phyloP scores from a whole-genome alignment of 2,113 vertebrate species.

The Pseudopipra pipra region DNA sequence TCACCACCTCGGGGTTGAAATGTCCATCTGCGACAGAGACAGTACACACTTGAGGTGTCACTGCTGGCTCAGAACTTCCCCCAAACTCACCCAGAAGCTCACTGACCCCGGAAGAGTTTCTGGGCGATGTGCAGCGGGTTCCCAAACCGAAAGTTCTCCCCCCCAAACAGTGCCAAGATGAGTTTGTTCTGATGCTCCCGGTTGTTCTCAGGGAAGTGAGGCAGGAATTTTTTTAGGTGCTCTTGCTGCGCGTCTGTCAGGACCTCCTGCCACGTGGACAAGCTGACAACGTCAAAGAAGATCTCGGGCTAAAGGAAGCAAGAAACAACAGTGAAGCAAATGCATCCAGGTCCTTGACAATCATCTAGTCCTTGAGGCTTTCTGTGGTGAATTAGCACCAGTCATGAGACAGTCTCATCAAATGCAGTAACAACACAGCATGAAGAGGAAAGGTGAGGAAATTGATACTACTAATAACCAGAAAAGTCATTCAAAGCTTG shows the following conservation, averaged over 20 bases:
- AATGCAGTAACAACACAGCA: accelerated
- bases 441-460: background rate
- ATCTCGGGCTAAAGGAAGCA: slow-evolving; percentile 84
- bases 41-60: background rate
- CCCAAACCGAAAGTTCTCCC: slow-evolving; percentile 90
- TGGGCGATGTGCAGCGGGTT: slow-evolving; percentile 94
- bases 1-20: slow-evolving; percentile 97
- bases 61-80: background rate
- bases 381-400: background rate
- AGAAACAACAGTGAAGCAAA: background rate
- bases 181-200: slow-evolving; percentile 80
- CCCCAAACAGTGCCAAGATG: slow-evolving; percentile 82
- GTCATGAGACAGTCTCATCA: background rate
- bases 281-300: slow-evolving; percentile 93
- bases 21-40: slow-evolving; percentile 81
- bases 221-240: slow-evolving; percentile 91
- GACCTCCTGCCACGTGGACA: slow-evolving; percentile 90
- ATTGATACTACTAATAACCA: background rate
- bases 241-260: slow-evolving; percentile 86
- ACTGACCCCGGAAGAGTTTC: slow-evolving; percentile 90
- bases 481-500: background rate
- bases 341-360: accelerated
- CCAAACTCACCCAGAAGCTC: accelerated
- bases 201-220: slow-evolving; percentile 84
- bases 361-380: background rate